Base-by-base conservation (phyloP, 2,888 invertebrate genomes). In the Lypha dubia region DNA sequence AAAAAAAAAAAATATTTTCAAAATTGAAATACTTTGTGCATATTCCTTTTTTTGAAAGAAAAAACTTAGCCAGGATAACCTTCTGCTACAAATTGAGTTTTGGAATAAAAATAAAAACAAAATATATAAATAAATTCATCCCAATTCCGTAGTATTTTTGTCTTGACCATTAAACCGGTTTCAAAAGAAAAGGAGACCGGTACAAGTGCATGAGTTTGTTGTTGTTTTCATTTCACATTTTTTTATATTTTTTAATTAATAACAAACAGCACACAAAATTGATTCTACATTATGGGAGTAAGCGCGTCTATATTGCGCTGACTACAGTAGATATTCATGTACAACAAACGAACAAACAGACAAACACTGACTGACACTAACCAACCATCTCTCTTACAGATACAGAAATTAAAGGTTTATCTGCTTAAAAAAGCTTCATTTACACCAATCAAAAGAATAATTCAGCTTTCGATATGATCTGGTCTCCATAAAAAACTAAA, bases 251-350 rank as follows among this genome's bases (percentile, higher is more conserved):
- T 84, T 84, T 81, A 84, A 84, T 84, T 84, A 84, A 81, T 81
- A 84, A 84, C 81, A 84, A 84, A 84, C 81, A 84, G 74, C 84
- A 79, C 68, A 81, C 74, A 79, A 84, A 84, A 84, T 79, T 84
- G 77, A 70, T 81, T 84, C 74, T 62, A 65, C 71, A 28, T 20
- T 67, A 75, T 60, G 51, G 60, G 35, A 76, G 44, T 79, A 60
- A 38, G 58, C 53, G 17, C 53, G 17, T 15, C 28, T 56, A 56
- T 22, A 15, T n/a, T n/a, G n/a, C n/a, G n/a, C 32, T 65, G 56
- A 65, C 35, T 76, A 24, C 28, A 35, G 38, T 13, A n/a, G 13
- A 17, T 73, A 51, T 75, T 32, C 6, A 24, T 24, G 17, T 32
- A 73, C 32, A 22, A 17, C n/a, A n/a, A n/a, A n/a, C n/a, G n/a